A percentile compares a stretch with the other conserved stretches of the same genome.
Conservation (phyloP, 2,113 vertebrate genomes). For the Nannospalax galili region DNA sequence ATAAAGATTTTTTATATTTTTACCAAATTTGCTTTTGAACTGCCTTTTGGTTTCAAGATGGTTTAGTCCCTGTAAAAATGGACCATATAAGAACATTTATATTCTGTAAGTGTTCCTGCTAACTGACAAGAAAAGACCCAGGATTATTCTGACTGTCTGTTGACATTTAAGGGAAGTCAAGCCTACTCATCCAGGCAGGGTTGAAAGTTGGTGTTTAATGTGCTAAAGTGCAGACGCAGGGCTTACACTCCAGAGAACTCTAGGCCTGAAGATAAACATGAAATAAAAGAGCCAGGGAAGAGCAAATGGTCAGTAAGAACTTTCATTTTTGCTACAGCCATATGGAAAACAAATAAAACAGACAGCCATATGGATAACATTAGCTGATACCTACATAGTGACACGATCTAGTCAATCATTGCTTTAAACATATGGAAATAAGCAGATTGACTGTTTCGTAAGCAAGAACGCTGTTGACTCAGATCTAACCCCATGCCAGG, state of each 20-base stretch:
- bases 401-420: background rate
- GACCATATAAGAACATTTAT: background rate
- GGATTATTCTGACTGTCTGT: slow-evolving; percentile 25
- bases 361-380: background rate
- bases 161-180: slow-evolving; percentile 47
- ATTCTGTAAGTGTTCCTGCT: slow-evolving; percentile 13
- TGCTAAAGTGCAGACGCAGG: background rate
- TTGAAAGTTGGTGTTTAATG: slow-evolving; percentile 18
- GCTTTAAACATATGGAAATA: background rate
- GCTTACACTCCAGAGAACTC: background rate
- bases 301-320: background rate
- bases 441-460: background rate
- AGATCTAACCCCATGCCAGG: background rate
- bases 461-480: background rate
- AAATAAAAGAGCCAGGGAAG: background rate
- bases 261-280: background rate
- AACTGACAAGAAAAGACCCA: slow-evolving; percentile 41
- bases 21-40: slow-evolving; percentile 19
- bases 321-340: background rate
- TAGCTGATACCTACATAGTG: too few species aligned
- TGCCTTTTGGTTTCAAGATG: slow-evolving; percentile 2
- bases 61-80: background rate
- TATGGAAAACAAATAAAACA: background rate
- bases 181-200: background rate
- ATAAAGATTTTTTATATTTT: background rate